Conservation (phyloP, 2,113 vertebrate species). For the Malurus cyaneus region DNA sequence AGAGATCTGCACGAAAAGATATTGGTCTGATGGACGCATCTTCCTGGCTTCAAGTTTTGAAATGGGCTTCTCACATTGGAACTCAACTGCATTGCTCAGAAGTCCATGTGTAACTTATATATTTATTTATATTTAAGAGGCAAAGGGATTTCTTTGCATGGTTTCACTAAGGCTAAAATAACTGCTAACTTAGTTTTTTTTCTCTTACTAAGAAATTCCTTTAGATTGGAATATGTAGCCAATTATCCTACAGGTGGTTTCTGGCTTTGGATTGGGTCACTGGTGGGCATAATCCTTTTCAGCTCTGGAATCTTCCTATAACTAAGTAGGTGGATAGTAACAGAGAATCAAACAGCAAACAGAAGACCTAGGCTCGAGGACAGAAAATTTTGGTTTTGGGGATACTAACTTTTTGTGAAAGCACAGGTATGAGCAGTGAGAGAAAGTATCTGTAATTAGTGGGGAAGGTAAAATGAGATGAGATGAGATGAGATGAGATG, state of each 20-base stretch:
- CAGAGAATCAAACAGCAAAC: not conserved
- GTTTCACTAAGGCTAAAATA: constrained; percentile 16
- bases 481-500: not conserved
- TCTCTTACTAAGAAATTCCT: not conserved
- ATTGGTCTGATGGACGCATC: not conserved
- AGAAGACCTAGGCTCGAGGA: not conserved
- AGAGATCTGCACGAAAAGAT: not conserved
- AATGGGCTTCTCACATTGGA: not conserved
- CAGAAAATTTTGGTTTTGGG: not conserved
- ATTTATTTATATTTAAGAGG: constrained; percentile 51
- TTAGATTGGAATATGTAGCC: not conserved
- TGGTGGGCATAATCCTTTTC: not conserved
- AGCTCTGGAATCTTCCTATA: not conserved
- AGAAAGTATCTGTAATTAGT: constrained; percentile 4
- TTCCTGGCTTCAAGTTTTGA: not conserved
- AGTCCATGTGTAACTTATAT: not conserved
- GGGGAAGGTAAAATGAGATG: not conserved
- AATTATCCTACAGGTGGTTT: not conserved
- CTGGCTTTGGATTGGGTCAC: not conserved
- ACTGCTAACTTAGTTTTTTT: not conserved
- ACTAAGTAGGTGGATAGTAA: not conserved
- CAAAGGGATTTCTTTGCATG: constrained; percentile 25
- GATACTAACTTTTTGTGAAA: constrained; percentile 27
- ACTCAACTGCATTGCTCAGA: not conserved
- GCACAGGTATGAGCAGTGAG: constrained; percentile 33